A percentile compares a stretch with the other conserved stretches of the same genome.
Evolutionary conservation across 2,797 vertebrate genomes (phyloP).

Genomic region (Odontamblyopus lacepedii): DNA sequence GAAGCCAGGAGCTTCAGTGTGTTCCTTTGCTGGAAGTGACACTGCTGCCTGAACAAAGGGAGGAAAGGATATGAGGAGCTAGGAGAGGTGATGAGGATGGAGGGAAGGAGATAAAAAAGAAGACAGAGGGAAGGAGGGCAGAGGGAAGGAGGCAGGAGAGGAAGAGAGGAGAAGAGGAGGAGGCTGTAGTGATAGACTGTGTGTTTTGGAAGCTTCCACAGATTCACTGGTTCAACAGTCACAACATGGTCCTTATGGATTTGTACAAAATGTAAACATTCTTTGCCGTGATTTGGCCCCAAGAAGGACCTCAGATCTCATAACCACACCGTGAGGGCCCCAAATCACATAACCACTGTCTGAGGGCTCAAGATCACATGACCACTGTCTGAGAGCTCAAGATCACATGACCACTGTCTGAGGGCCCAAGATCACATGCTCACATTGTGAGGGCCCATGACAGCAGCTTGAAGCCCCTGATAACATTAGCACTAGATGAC

Average conservation of each 20-base stretch:
- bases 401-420: constrained; percentile 13
- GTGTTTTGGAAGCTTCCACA: constrained; percentile 34
- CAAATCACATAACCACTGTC: constrained; percentile 8
- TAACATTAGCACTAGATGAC: not conserved
- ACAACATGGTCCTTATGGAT: constrained; percentile 18
- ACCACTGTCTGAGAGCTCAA: constrained; percentile 30
- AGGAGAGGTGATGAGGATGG: not conserved
- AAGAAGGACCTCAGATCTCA: constrained; percentile 13
- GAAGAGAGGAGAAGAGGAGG: no score
- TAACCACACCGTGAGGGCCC: constrained; percentile 13
- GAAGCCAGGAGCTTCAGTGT: no score
- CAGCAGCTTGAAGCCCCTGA: constrained; percentile 20
- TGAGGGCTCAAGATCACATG: constrained; percentile 20
- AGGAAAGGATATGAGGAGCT: no score
- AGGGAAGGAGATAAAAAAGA: not conserved
- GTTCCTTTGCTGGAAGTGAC: no score
- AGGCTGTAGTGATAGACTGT: constrained; percentile 11
- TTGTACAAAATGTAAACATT: constrained; percentile 51
- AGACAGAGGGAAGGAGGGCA: not conserved
- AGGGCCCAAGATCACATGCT: not conserved
- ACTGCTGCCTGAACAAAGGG: no score
- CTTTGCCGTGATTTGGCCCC: constrained; percentile 26
- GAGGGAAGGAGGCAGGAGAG: not conserved
- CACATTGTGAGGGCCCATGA: not conserved
- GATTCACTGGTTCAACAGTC: constrained; percentile 15